Conservation (phyloP, 2,113 vertebrate genomes). For the Gopherus flavomarginatus region DNA sequence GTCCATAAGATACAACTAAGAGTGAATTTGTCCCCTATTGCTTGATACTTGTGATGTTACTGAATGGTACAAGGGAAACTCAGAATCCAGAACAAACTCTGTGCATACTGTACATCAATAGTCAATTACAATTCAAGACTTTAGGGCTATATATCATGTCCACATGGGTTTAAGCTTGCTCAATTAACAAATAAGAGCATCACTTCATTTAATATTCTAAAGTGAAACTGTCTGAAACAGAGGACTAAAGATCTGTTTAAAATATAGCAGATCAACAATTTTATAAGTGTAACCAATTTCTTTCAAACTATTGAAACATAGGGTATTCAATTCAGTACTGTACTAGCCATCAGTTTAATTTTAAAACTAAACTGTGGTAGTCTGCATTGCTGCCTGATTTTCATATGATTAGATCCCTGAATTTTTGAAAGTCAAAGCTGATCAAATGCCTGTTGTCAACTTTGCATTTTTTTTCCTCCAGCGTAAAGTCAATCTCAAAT, state of each 20-base stretch:
- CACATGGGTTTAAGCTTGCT: background rate
- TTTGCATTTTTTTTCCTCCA: background rate
- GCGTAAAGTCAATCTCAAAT: conserved; percentile 59
- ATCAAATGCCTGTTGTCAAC: conserved; percentile 17
- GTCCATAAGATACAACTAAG: background rate
- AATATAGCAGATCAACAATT: background rate
- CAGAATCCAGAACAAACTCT: background rate
- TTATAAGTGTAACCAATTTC: background rate
- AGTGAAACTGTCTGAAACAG: background rate
- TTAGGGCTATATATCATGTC: background rate
- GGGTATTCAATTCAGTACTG: background rate
- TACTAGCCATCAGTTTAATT: conserved; percentile 2
- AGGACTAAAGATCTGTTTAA: background rate
- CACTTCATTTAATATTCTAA: background rate
- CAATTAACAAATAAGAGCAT: background rate
- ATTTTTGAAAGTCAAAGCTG: conserved; percentile 7
- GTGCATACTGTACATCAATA: background rate
- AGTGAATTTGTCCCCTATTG: background rate
- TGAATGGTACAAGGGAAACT: background rate
- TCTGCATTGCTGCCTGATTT: background rate
- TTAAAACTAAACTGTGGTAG: background rate
- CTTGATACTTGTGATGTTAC: background rate
- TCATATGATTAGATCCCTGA: background rate
- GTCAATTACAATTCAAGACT: background rate
- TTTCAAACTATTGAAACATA: conserved; percentile 23